These are phyloP conservation scores for Suillia variegata DNA, from an alignment of 2,888 invertebrate genomes.

Conservation along the genomic window DNA sequence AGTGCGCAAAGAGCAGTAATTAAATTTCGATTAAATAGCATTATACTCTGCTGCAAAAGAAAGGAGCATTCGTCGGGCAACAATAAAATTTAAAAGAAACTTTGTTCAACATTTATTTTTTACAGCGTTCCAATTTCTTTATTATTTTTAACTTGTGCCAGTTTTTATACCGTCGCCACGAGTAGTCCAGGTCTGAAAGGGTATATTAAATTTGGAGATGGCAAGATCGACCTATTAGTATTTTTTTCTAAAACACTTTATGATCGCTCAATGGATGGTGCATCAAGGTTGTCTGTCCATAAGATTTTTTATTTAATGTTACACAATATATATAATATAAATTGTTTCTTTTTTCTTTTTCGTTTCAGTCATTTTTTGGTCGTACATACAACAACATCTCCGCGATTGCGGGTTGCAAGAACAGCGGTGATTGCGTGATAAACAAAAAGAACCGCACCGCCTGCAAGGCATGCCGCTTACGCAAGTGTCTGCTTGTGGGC, in stretches of 20 bases:
- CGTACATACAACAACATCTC: constrained; percentile 88
- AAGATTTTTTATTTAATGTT: too few relatives aligned
- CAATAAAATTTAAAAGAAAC: not conserved
- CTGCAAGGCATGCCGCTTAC: constrained; percentile 86
- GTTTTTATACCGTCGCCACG: too few relatives aligned
- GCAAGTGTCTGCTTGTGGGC: constrained; percentile 85
- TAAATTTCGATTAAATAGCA: constrained; percentile 22
- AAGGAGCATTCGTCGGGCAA: not conserved
- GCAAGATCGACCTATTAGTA: too few relatives aligned
- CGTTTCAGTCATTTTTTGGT: constrained; percentile 89
- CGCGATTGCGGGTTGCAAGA: constrained; percentile 89
- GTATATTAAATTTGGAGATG: too few relatives aligned
- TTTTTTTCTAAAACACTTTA: too few relatives aligned
- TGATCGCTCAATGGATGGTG: too few relatives aligned
- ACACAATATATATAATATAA: too few relatives aligned
- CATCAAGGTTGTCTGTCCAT: too few relatives aligned
- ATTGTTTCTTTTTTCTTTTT: too few relatives aligned
- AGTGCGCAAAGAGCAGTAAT: constrained; percentile 19
- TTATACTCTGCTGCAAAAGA: not conserved
- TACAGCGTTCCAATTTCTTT: too few relatives aligned
- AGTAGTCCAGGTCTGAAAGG: too few relatives aligned
- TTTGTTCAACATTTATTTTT: not conserved
- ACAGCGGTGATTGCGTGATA: constrained; percentile 88
- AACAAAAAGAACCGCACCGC: constrained; percentile 92
- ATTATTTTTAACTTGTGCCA: too few relatives aligned